A percentile compares a stretch with the other conserved stretches of the same genome.
Conservation (phyloP, 2,888 invertebrate species). For the Harmothoe impar region DNA sequence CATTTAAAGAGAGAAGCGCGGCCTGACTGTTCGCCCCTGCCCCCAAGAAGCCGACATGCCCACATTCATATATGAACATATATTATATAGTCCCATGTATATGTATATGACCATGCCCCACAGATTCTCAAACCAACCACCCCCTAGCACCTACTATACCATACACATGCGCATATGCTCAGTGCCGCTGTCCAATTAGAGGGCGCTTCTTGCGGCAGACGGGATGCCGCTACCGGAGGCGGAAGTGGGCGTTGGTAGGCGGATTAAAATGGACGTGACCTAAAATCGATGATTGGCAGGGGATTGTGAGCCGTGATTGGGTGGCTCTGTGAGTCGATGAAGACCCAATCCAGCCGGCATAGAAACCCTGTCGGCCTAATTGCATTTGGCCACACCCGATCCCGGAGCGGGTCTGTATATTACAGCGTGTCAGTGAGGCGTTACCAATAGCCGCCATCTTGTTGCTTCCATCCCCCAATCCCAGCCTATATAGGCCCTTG, state of each 20-base stretch:
- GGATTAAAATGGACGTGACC: slow-evolving; percentile 57
- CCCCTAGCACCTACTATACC: neutral
- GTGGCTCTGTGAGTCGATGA: slow-evolving; percentile 44
- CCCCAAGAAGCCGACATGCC: no score
- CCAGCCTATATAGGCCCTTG: neutral
- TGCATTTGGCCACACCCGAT: slow-evolving; percentile 42
- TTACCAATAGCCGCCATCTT: neutral
- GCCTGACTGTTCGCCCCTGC: no score
- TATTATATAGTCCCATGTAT: no score
- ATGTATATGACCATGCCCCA: no score
- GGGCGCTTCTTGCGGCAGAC: slow-evolving; percentile 23
- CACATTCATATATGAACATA: no score
- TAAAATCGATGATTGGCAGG: slow-evolving; percentile 55
- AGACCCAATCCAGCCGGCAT: slow-evolving; percentile 28
- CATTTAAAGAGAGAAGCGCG: no score
- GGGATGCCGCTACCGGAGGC: neutral
- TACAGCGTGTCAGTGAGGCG: neutral
- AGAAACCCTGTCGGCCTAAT: slow-evolving; percentile 49
- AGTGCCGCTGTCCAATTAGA: slow-evolving; percentile 39
- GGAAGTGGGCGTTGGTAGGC: slow-evolving; percentile 36
- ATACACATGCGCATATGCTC: neutral
- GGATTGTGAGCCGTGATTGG: slow-evolving; percentile 40
- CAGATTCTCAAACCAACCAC: no score
- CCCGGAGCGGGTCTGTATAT: slow-evolving; percentile 26
- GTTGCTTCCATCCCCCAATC: neutral